Conservation (phyloP, 2,797 vertebrate species). For the Esox lucius region DNA sequence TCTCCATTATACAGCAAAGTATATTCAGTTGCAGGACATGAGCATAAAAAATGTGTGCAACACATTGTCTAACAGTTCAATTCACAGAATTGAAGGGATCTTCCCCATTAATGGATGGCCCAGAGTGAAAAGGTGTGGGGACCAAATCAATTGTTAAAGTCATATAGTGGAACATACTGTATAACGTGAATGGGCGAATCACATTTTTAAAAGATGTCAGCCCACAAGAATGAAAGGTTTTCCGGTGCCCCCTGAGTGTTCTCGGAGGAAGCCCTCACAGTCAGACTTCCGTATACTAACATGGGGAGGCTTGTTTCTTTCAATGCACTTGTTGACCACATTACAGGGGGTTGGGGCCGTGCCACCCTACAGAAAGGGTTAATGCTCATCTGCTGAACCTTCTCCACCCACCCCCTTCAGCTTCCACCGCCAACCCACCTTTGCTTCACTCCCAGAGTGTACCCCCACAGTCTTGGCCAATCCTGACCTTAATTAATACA, state of each 20-base stretch:
- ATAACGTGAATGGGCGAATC: too few relatives aligned
- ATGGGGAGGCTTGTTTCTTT: neutral
- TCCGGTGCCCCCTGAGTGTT: neutral
- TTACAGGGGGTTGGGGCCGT: constrained; percentile 1
- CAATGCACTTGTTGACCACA: constrained; percentile 13
- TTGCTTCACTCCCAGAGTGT: constrained; percentile 15
- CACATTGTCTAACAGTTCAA: too few relatives aligned
- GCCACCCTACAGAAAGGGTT: constrained; percentile 38
- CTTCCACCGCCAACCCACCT: neutral
- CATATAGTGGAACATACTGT: too few relatives aligned
- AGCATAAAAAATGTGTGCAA: too few relatives aligned
- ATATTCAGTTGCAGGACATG: too few relatives aligned
- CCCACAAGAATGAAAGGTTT: too few relatives aligned
- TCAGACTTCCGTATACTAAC: neutral
- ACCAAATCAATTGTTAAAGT: too few relatives aligned
- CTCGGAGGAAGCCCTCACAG: neutral
- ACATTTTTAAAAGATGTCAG: too few relatives aligned
- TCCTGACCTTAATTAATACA: constrained; percentile 92
- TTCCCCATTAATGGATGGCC: too few relatives aligned
- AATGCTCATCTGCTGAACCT: constrained; percentile 25
- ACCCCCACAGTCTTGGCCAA: constrained; percentile 54
- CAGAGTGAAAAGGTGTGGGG: too few relatives aligned
- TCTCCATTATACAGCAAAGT: too few relatives aligned
- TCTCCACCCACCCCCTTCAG: neutral
- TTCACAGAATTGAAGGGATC: too few relatives aligned